Base-by-base conservation (phyloP, 2,113 vertebrate species). In the Salvelinus sp. region DNA sequence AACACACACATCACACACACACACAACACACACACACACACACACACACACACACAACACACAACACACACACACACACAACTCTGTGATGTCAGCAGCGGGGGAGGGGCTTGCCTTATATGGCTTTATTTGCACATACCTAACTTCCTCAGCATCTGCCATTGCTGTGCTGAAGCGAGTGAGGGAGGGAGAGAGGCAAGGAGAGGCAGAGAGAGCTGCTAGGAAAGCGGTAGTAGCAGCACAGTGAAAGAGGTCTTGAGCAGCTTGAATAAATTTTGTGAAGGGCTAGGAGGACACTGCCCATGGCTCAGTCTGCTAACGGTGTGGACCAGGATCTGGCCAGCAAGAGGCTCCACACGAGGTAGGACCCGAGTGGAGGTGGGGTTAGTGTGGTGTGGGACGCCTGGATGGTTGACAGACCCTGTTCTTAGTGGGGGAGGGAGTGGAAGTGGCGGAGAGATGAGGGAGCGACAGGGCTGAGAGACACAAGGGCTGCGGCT, bases 111-210 rank as follows among this genome's bases (percentile, higher is more conserved):
- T 66, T 38, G 38, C 83, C 83, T 85, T 92, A 81, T 72, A 76
- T 81, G 82, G 87, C 16, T 88, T 89, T 92, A 83, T 90, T 90
- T 89, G 92, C 86, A 77, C 83, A 90, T 82, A 88, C 91, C 91
- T 94, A 94, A 94, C 94, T 96, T 95, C 95, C 95, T 90, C 66
- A 80, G 86, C 88, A 82, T 92, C 93, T 94, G 91, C 91, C 92
- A 91, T 92, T 87, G 78, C 77, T 82, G 74, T 73, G 66, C 48
- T 16, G 69, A 69, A 70, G 70, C 60, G 69, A 72, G 47, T 25
- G 67, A 33, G 70, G 6, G 58, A 6, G 77, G 69, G 79, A 54
- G 66, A 66, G 75, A 83, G 82, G 64, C 79, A 14, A 69, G 30
- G 75, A 27, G 75, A 66, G 33, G 65, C 79, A 16, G 74, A 44